phyloP scores from a whole-genome alignment of 2,888 invertebrate genomes.

The Vanessa cardui region DNA sequence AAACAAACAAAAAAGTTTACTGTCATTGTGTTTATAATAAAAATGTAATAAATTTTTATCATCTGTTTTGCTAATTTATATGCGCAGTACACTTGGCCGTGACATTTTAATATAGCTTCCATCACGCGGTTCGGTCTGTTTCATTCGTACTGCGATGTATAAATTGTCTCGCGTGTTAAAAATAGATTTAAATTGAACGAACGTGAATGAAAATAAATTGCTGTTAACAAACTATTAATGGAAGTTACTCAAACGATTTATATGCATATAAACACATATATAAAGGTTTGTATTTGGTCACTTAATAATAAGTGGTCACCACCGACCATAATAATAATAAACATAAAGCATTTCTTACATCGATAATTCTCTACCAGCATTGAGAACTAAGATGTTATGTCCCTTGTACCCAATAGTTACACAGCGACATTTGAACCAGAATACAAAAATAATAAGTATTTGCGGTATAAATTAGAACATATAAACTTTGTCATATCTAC shows the following conservation, averaged over 20 bases:
- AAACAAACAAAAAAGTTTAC: not conserved
- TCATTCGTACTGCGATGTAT: not conserved
- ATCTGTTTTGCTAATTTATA: not conserved
- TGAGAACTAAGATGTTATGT: too few relatives aligned
- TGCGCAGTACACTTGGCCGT: slow-evolving; percentile 1
- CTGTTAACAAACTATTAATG: not conserved
- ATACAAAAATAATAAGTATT: too few relatives aligned
- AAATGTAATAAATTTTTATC: slow-evolving; percentile 2
- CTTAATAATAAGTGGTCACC: too few relatives aligned
- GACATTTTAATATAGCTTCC: slow-evolving; percentile 1
- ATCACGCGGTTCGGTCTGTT: not conserved
- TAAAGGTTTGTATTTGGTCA: not conserved
- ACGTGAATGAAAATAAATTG: slow-evolving; percentile 13
- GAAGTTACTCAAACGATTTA: not conserved
- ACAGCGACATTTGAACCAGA: too few relatives aligned
- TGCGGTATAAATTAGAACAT: not conserved
- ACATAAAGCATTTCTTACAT: too few relatives aligned
- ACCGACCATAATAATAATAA: too few relatives aligned
- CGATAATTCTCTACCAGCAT: too few relatives aligned
- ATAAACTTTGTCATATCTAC: too few relatives aligned
- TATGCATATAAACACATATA: not conserved
- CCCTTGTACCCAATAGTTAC: too few relatives aligned
- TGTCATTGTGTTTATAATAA: slow-evolving; percentile 8
- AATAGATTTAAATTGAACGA: slow-evolving; percentile 24
- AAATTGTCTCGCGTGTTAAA: slow-evolving; percentile 12